Base-by-base conservation (phyloP, 2,797 vertebrate species). In the Corythornis leucogaster region DNA sequence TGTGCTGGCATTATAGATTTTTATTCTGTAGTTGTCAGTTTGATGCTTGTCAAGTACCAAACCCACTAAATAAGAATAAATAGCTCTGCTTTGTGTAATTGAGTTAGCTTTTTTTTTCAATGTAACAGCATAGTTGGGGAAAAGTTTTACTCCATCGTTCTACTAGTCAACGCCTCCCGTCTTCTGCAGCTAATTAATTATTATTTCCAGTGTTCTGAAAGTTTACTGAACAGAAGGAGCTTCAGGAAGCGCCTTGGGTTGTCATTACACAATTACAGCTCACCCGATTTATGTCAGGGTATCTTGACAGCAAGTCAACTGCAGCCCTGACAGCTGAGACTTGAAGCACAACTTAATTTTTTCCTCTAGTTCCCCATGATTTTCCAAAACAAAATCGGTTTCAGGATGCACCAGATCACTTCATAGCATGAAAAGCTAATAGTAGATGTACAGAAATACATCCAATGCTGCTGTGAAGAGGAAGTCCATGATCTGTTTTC, bases 171-270 rank as follows among this genome's bases (percentile, higher is more conserved):
- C 16, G 5, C 68, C 83, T 83, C 90, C 66, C n/a, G 48, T 82
- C 53, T 95, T 95, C 69, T 76, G 53, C 6, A 12, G 92, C 90
- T 95, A 85, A 93, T 93, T 92, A 94, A 92, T 90, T 88, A 92
- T 90, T 88, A 89, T 80, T 93, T 71, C 51, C 61, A 89, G 67
- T 31, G 45, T 48, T 93, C 76, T 89, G 85, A 42, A 85, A 76
- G 57, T 71, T 74, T 89, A 25, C 61, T 30, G 87, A 95, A 81
- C 90, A 94, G 91, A 89, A 80, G 64, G 82, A 70, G 73, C 85
- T 67, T 31, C 66, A 79, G 75, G 70, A 89, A 92, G 63, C 0
- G 35, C 66, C 68, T 66, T 77, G 76, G 70, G 76, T 68, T 95
- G 78, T 87, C 25, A 45, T 80, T 85, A 68, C 73, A 85, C 83